These are phyloP conservation scores for Drosophila mauritiana DNA, from an alignment of 1,140 invertebrate genomes.

Conservation along the genomic window DNA sequence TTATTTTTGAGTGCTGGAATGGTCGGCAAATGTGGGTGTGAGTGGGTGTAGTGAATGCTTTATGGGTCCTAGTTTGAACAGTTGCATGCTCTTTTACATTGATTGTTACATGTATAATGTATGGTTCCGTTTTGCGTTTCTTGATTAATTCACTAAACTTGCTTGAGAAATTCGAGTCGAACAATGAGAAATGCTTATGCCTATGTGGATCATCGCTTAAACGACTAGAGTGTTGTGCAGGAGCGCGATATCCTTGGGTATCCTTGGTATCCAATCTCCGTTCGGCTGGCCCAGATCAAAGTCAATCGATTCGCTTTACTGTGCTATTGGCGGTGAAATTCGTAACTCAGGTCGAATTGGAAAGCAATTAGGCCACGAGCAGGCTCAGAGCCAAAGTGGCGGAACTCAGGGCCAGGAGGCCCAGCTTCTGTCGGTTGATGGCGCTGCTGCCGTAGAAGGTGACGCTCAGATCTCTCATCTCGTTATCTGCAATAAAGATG, in stretches of 20 bases:
- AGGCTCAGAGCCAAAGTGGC: conserved; percentile 60
- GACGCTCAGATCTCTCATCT: conserved; percentile 83
- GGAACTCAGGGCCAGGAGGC: conserved; percentile 58
- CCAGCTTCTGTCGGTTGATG: conserved; percentile 67
- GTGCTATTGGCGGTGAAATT: conserved; percentile 77
- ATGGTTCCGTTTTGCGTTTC: conserved; percentile 68
- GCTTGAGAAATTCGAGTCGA: conserved; percentile 49
- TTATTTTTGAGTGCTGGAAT: conserved; percentile 55
- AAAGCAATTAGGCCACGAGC: conserved; percentile 57
- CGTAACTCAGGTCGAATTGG: conserved; percentile 53
- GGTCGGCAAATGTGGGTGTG: conserved; percentile 30
- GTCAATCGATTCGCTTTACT: conserved; percentile 49
- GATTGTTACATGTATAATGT: conserved; percentile 72
- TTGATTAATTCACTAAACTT: conserved; percentile 44
- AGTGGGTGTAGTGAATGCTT: conserved; percentile 27
- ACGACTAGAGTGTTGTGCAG: conserved; percentile 42
- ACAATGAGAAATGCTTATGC: conserved; percentile 33
- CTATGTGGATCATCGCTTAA: not conserved
- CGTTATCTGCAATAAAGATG: conserved; percentile 73
- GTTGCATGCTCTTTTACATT: conserved; percentile 76
- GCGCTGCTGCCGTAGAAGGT: conserved; percentile 83
- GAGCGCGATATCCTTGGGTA: conserved; percentile 6
- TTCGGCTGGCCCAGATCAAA: conserved; percentile 12
- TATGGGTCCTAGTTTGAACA: conserved; percentile 57
- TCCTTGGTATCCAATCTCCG: conserved; percentile 4